Evolutionary conservation across 2,797 vertebrate genomes (phyloP), one percentile per base, ranked within the genome.

Genomic region (Gambusia yucatana): DNA sequence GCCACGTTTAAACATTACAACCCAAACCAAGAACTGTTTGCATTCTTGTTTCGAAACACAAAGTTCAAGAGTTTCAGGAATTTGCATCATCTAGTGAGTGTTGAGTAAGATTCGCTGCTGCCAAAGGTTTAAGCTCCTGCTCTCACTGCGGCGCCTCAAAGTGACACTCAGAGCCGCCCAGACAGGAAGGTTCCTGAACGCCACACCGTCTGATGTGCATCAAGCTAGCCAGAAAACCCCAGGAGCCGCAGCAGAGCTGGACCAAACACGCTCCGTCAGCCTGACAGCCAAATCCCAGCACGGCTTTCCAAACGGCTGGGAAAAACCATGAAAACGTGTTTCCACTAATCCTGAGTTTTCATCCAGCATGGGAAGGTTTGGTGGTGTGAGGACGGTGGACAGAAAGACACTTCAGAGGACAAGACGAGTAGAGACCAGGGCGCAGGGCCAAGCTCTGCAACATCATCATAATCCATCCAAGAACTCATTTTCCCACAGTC

Each of bases 401-500:
- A 75, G n/a, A 0, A n/a, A 36, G 30, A 77, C 85, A 92, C 86
- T 92, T 88, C 84, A 87, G 81, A 88, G 83, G 77, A 85, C 78
- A 73, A 55, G 84, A 75, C 43, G 65, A 88, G 73, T 77, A 6
- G 41, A 33, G 88, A 73, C 36, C 77, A 10, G 70, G 84, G 85
- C 87, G 81, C 3, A 9, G 75, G 83, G 86, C 86, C 89, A 85
- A 85, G 72, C 85, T 65, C 52, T 82, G 73, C 80, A 76, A 36
- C 84, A 71, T 84, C 75, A 90, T 82, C 77, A 90, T 89, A 92
- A 93, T 90, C 90, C 90, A 86, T 91, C 92, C 89, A 85, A 83
- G 89, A 94, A 91, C 88, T 91, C 76, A 89, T 91, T 92, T 88
- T 86, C 89, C 88, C 90, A 86, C 85, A 89, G 85, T 86, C 78